Conservation (phyloP, 2,113 vertebrate species). For the Phalacrocorax brasilianus region DNA sequence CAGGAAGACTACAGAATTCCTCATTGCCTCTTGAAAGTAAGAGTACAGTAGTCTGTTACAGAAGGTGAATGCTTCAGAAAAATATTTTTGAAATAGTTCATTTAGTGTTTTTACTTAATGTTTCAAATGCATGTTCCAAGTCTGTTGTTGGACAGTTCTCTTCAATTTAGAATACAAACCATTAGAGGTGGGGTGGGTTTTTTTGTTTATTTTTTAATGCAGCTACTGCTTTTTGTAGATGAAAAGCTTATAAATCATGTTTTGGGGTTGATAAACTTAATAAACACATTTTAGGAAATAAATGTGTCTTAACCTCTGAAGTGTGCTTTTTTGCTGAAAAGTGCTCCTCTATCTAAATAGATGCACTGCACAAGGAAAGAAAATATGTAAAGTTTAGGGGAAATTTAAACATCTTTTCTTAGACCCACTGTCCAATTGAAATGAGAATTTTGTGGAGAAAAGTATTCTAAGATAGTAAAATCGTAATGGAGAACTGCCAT, state of each 20-base stretch:
- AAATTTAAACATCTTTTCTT: not conserved
- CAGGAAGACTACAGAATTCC: not conserved
- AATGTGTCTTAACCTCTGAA: not conserved
- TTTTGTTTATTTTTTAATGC: not conserved
- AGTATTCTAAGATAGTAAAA: not conserved
- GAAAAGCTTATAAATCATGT: not conserved
- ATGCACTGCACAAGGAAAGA: not conserved
- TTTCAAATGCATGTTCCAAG: not conserved
- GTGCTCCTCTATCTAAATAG: not conserved
- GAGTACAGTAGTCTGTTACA: not conserved
- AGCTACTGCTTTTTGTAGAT: not conserved
- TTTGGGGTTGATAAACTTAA: not conserved
- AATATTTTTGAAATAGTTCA: accelerated
- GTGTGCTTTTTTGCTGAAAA: not conserved
- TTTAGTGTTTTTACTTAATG: not conserved
- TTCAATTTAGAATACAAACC: not conserved
- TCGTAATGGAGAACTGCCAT: not conserved
- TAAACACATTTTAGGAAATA: not conserved
- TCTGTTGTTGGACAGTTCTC: not conserved
- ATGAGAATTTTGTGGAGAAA: not conserved
- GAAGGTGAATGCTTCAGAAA: not conserved
- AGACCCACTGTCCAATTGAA: not conserved
- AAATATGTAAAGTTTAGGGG: not conserved
- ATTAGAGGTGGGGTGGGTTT: not conserved
- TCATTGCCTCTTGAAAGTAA: not conserved